These are phyloP conservation scores for Lithophane leautieri DNA, from an alignment of 2,888 invertebrate genomes.

Conservation along the genomic window DNA sequence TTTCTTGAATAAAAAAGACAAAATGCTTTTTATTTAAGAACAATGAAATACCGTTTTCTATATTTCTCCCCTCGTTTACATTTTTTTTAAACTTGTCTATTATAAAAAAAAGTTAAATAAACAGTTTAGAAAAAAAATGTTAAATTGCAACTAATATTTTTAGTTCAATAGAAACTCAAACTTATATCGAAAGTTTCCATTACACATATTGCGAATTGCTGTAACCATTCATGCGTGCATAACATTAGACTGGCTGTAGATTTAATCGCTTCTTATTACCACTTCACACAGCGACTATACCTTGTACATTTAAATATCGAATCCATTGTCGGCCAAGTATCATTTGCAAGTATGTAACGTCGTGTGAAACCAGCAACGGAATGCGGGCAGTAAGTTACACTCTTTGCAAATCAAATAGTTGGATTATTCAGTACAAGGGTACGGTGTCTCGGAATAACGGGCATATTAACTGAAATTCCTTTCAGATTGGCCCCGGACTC, in stretches of 20 bases:
- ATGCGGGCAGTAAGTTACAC: conserved; percentile 22
- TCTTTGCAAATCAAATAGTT: conserved; percentile 44
- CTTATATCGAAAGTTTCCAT: conserved; percentile 65
- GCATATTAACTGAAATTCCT: conserved; percentile 85
- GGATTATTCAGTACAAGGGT: conserved; percentile 66
- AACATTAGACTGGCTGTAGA: conserved; percentile 68
- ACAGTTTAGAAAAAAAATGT: background rate
- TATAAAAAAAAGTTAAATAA: background rate
- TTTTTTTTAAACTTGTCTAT: no score
- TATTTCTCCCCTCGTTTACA: no score
- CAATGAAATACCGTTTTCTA: background rate
- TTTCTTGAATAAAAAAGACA: no score
- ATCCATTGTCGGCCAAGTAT: conserved; percentile 58
- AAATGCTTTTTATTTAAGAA: no score
- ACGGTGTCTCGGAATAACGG: conserved; percentile 78
- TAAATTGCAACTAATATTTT: conserved; percentile 6
- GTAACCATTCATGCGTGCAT: conserved; percentile 69
- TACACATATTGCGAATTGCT: conserved; percentile 68
- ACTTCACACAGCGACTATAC: conserved; percentile 24
- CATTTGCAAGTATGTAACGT: background rate
- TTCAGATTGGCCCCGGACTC: conserved; percentile 80
- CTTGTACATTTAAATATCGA: background rate
- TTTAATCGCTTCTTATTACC: conserved; percentile 70
- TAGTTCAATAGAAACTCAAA: conserved; percentile 48
- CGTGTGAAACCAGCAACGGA: conserved; percentile 56